Conservation (phyloP, 2,113 vertebrate genomes). For the Rhombomys opimus region DNA sequence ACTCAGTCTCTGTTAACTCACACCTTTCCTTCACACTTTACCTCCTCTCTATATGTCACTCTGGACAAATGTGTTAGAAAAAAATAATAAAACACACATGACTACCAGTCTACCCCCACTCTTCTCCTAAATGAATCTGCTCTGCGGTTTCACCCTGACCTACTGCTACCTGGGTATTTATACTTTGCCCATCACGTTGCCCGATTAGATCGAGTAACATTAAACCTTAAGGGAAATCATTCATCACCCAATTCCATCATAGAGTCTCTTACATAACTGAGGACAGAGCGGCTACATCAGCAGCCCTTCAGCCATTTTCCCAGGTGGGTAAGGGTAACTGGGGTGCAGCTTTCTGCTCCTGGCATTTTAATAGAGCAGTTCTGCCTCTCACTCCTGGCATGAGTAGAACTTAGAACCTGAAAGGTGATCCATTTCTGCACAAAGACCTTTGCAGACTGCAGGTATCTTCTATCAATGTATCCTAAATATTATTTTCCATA, state of each 20-base stretch:
- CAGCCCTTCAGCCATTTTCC: conserved; percentile 46
- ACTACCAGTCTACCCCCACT: conserved; percentile 70
- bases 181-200: conserved; percentile 62
- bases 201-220: conserved; percentile 61
- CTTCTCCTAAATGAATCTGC: conserved; percentile 71
- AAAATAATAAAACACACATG: neutral
- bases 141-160: conserved; percentile 67
- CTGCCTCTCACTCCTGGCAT: neutral
- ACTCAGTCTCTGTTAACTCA: conserved; percentile 51
- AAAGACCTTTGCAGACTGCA: conserved; percentile 24
- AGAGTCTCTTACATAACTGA: conserved; percentile 75
- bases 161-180: conserved; percentile 53
- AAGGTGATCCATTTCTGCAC: neutral
- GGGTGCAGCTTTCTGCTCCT: conserved; percentile 45
- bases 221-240: conserved; percentile 79
- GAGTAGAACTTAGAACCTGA: conserved; percentile 30
- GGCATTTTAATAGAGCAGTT: conserved; percentile 46
- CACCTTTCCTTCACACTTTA: conserved; percentile 36
- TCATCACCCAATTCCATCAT: conserved; percentile 69
- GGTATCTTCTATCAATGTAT: neutral
- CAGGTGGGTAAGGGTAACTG: conserved; percentile 59
- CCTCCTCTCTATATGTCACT: conserved; percentile 29
- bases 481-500: conserved; percentile 22
- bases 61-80: conserved; percentile 18
- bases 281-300: conserved; percentile 59